phyloP scores from a whole-genome alignment of 2,888 invertebrate species.

The Endotricha flammealis region DNA sequence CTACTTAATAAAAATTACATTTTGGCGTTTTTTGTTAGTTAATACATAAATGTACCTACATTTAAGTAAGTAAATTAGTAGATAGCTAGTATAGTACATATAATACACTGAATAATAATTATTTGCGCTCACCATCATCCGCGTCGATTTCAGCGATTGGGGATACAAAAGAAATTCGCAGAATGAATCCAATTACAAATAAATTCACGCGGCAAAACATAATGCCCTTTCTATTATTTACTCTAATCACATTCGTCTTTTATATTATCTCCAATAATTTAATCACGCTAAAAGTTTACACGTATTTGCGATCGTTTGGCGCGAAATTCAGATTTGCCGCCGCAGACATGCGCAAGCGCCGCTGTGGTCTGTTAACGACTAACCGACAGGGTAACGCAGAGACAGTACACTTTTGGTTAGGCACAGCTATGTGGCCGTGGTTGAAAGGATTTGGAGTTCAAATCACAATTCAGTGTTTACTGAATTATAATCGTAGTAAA shows the following conservation, averaged over 20 bases:
- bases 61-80: too few relatives aligned
- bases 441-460: conserved; percentile 33
- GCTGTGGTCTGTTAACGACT: conserved; percentile 34
- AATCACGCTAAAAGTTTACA: not conserved
- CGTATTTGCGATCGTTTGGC: conserved; percentile 27
- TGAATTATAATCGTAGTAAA: too few relatives aligned
- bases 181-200: conserved; percentile 54
- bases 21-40: too few relatives aligned
- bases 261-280: not conserved
- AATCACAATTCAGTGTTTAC: conserved; percentile 10
- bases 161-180: conserved; percentile 53
- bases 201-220: conserved; percentile 47
- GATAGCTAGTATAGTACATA: too few relatives aligned
- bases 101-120: conserved; percentile 10
- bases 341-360: conserved; percentile 35
- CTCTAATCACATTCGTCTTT: conserved; percentile 24
- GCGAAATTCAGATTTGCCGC: conserved; percentile 16
- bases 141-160: conserved; percentile 58
- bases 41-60: too few relatives aligned
- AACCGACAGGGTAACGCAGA: conserved; percentile 18
- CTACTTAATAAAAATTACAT: too few relatives aligned
- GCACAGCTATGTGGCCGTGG: conserved; percentile 34
- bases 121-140: conserved; percentile 55
- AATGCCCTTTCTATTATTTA: too few relatives aligned
- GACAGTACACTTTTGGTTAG: conserved; percentile 32